Evolutionary conservation across 2,888 invertebrate genomes (phyloP), one percentile per base, ranked within the genome.

Genomic region (Philonicus albiceps): DNA sequence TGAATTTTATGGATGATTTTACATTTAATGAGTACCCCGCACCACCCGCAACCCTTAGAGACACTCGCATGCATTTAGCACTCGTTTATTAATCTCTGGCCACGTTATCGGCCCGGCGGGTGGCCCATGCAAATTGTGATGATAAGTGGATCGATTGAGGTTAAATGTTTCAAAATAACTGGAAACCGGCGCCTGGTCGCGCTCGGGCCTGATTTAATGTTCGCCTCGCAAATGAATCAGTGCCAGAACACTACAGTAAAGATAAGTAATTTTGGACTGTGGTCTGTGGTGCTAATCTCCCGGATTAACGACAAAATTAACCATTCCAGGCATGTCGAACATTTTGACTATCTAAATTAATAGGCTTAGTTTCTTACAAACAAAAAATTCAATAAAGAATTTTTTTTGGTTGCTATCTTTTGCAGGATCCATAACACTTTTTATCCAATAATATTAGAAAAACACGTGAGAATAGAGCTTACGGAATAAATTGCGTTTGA

Each of bases 141-240:
- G 88, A 88, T 88, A 88, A 88, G 87, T 87, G 88, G 85, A 88
- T 88, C 88, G 88, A 88, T 88, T 88, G 88, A 87, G 88, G 88
- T 88, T 88, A 88, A 88, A 87, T 88, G 86, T 86, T 88, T 85
- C 76, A 49, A 86, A 86, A 84, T 73, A 84, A 73, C 84, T 73
- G 73, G 43, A 37, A 72, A 83, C 16, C 55, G 13, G 72, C 72
- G 34, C 40, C 53, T 43, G 30, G 49, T 53, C 53, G 16, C 19
- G 53, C 53, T 80, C 40, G 80, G 30, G 7, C 11, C 16, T 81
- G 81, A 81, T 81, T 81, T 81, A 81, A 55, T 34, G 49, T 8
- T 11, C 11, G 43, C 19, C 55, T 19, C 64, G 81, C 34, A 81
- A 81, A 53, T 55, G 55, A 81, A 81, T 81, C 55, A 81, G 22